Percentiles rank a stretch among this genome's conserved stretches.
Evolutionary conservation across 2,888 invertebrate genomes (phyloP).

Genomic region (Xestia rhomboidea): DNA sequence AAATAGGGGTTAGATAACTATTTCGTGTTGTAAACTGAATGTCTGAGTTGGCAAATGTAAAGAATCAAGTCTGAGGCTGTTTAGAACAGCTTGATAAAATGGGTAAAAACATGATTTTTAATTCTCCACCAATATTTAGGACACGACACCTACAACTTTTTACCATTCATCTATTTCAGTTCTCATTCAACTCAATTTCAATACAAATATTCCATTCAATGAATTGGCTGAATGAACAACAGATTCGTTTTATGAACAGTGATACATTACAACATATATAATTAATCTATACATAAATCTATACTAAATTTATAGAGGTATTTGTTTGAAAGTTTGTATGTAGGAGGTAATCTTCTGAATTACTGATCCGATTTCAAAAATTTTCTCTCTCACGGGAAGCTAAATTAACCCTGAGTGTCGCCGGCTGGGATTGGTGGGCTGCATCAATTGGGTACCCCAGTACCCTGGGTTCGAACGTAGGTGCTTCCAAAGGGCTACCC

Average conservation of each 20-base stretch:
- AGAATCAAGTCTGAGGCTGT: background rate
- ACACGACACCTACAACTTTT: background rate
- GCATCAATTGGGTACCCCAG: too few species aligned
- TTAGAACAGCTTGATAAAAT: background rate
- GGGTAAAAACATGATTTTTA: slow-evolving; percentile 1
- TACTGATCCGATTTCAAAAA: too few species aligned
- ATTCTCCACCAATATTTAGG: background rate
- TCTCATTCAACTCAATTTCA: background rate
- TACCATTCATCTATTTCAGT: background rate
- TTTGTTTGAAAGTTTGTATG: too few species aligned
- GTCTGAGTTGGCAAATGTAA: background rate
- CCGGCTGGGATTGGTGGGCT: too few species aligned
- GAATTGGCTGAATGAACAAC: background rate
- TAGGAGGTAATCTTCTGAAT: too few species aligned
- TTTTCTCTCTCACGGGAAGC: too few species aligned
- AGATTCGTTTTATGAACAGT: background rate
- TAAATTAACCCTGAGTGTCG: too few species aligned
- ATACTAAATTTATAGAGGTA: too few species aligned
- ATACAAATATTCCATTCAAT: background rate
- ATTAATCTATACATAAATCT: too few species aligned
- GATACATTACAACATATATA: background rate
- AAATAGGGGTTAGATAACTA: slow-evolving; percentile 30
- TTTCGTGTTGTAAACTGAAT: slow-evolving; percentile 1
- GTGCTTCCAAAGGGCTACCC: too few species aligned
- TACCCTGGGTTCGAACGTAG: too few species aligned